Conservation (phyloP, 2,113 vertebrate genomes). For the Chionomys nivalis region DNA sequence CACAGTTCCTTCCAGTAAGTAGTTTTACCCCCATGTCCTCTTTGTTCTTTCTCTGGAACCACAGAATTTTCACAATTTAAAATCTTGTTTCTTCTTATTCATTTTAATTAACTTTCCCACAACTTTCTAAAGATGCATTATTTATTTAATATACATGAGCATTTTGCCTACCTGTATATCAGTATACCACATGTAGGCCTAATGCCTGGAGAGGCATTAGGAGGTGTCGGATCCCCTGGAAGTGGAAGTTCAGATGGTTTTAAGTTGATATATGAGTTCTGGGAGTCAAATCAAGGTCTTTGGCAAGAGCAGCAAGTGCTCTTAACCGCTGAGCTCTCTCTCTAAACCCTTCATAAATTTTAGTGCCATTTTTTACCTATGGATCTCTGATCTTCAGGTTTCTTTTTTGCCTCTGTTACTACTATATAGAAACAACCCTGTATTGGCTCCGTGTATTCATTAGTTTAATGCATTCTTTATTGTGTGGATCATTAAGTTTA, state of each 20-base stretch:
- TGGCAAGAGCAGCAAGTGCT: neutral
- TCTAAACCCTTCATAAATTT: neutral
- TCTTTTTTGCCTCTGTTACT: neutral
- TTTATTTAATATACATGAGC: neutral
- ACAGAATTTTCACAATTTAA: neutral
- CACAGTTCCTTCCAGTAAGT: neutral
- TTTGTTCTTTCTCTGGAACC: neutral
- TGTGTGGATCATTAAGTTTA: conserved; percentile 52
- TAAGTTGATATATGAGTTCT: neutral
- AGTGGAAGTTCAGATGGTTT: neutral
- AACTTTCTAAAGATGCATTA: neutral
- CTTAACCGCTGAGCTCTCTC: neutral
- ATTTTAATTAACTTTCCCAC: neutral
- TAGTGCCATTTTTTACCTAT: neutral
- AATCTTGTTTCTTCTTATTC: neutral
- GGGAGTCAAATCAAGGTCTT: neutral
- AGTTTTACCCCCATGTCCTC: neutral
- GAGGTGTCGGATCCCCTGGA: neutral
- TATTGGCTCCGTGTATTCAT: neutral
- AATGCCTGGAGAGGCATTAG: neutral
- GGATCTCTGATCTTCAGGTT: neutral
- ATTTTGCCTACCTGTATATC: neutral
- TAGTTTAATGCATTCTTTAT: conserved; percentile 46
- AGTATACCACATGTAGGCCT: neutral
- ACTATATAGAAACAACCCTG: neutral